These are phyloP conservation scores for Drosophila equinoxialis DNA, from an alignment of 1,140 invertebrate species.

Conservation along the genomic window DNA sequence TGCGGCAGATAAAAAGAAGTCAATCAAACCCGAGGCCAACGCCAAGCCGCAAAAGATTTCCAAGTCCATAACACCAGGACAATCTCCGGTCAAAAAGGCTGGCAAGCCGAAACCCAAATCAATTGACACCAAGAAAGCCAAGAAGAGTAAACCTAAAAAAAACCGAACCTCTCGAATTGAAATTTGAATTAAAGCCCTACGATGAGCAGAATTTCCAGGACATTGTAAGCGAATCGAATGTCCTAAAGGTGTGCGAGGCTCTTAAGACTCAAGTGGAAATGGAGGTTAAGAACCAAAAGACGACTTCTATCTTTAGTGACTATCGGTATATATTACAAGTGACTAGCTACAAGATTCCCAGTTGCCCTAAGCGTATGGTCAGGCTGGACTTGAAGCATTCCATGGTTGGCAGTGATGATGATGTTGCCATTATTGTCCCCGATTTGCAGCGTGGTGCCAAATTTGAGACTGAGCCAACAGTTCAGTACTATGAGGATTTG, in stretches of 20 bases:
- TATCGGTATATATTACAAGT: slow-evolving; percentile 74
- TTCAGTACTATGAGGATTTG: slow-evolving; percentile 85
- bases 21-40: not conserved
- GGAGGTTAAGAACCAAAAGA: slow-evolving; percentile 66
- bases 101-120: slow-evolving; percentile 15
- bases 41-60: not conserved
- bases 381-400: slow-evolving; percentile 84
- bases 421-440: slow-evolving; percentile 84
- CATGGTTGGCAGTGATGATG: slow-evolving; percentile 83
- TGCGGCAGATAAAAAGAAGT: not conserved
- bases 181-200: slow-evolving; percentile 58
- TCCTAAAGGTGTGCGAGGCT: slow-evolving; percentile 63
- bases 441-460: slow-evolving; percentile 84
- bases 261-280: slow-evolving; percentile 57
- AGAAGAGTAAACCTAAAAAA: slow-evolving; percentile 22
- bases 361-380: slow-evolving; percentile 70
- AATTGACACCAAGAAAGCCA: slow-evolving; percentile 14
- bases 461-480: slow-evolving; percentile 85
- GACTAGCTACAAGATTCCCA: slow-evolving; percentile 71
- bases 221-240: slow-evolving; percentile 60
- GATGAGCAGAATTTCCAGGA: slow-evolving; percentile 66
- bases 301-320: slow-evolving; percentile 64
- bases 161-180: slow-evolving; percentile 34
- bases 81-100: slow-evolving; percentile 8
- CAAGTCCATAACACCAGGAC: slow-evolving; percentile 3